phyloP scores from a whole-genome alignment of 2,797 vertebrate species.

The Schizothorax lantsangensis region DNA sequence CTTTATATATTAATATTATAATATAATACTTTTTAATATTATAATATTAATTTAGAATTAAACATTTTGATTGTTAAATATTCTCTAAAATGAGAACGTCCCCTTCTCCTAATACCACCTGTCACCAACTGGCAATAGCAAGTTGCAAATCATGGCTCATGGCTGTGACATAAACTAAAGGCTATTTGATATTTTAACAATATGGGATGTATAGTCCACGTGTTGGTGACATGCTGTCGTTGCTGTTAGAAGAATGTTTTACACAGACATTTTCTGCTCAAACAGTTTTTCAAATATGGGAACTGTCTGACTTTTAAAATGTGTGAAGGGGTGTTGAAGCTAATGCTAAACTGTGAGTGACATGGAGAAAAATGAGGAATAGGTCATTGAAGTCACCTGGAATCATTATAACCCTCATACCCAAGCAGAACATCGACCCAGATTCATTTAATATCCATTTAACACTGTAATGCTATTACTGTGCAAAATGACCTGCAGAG shows the following conservation, averaged over 20 bases:
- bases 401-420: constrained; percentile 40
- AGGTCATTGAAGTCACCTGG: constrained; percentile 80
- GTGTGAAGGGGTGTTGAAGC: not conserved
- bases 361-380: not conserved
- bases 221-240: not conserved
- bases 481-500: constrained; percentile 46
- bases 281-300: not conserved
- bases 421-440: constrained; percentile 2
- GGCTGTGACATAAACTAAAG: not conserved
- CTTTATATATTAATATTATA: not conserved
- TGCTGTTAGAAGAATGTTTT: not conserved
- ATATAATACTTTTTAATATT: not conserved
- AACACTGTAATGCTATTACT: constrained; percentile 34
- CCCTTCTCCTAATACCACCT: not conserved
- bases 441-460: constrained; percentile 41
- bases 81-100: not conserved
- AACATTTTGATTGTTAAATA: no score
- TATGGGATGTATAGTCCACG: no score
- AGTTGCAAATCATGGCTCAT: not conserved
- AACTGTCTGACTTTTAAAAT: constrained; percentile 3
- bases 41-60: no score
- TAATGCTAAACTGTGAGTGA: not conserved
- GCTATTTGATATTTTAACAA: not conserved
- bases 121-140: not conserved
- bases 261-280: not conserved